A percentile compares a stretch with the other conserved stretches of the same genome.
Evolutionary conservation across 2,888 invertebrate species (phyloP).

Genomic region (Ornithoptera alexandrae): DNA sequence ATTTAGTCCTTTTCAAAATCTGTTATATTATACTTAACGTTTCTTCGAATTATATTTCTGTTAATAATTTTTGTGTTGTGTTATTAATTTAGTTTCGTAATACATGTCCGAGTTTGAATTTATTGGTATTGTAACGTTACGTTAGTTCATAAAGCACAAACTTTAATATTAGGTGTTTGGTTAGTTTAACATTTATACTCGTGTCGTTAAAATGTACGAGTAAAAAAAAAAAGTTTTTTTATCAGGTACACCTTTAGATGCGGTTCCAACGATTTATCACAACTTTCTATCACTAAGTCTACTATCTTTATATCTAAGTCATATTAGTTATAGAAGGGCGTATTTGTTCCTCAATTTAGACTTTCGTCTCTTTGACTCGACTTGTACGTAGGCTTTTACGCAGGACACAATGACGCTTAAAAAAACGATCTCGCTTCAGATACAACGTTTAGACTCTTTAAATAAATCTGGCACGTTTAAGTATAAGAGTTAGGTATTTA

Average conservation of each 20-base stretch:
- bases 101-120: slow-evolving; percentile 22
- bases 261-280: slow-evolving; percentile 44
- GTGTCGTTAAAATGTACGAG: slow-evolving; percentile 37
- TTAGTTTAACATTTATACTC: slow-evolving; percentile 35
- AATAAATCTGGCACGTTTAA: slow-evolving; percentile 51
- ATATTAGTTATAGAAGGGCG: slow-evolving; percentile 59
- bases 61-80: slow-evolving; percentile 32
- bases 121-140: slow-evolving; percentile 23
- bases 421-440: slow-evolving; percentile 66
- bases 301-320: slow-evolving; percentile 70
- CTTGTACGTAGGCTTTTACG: slow-evolving; percentile 53
- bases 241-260: slow-evolving; percentile 48
- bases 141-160: slow-evolving; percentile 46
- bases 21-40: slow-evolving; percentile 54
- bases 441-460: slow-evolving; percentile 53
- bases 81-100: slow-evolving; percentile 28
- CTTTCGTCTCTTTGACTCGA: slow-evolving; percentile 47
- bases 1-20: slow-evolving; percentile 55
- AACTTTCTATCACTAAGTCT: slow-evolving; percentile 62
- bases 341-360: slow-evolving; percentile 49
- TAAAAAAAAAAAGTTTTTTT: slow-evolving; percentile 40
- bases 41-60: slow-evolving; percentile 44
- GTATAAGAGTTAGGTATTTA: slow-evolving; percentile 39
- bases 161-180: slow-evolving; percentile 34
- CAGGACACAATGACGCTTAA: slow-evolving; percentile 54